Percentiles rank a stretch among this genome's conserved stretches.
These are phyloP conservation scores for Lepus oiostolus DNA, from an alignment of 2,797 vertebrate genomes.

Conservation along the genomic window DNA sequence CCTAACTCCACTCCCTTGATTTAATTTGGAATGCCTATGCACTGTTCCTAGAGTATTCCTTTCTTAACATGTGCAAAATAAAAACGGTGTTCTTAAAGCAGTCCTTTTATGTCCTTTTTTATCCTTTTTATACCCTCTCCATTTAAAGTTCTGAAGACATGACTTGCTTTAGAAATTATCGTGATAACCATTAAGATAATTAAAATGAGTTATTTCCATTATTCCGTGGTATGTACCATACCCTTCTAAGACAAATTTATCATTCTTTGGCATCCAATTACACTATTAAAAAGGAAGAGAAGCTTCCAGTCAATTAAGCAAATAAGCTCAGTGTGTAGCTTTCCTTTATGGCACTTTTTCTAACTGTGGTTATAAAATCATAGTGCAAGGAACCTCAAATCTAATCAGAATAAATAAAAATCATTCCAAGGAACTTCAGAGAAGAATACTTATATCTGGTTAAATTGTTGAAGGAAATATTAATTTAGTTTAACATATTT, in stretches of 20 bases:
- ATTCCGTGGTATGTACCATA: slow-evolving; percentile 37
- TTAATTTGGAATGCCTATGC: neutral
- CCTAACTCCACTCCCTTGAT: neutral
- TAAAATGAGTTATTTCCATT: slow-evolving; percentile 61
- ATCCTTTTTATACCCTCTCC: slow-evolving; percentile 13
- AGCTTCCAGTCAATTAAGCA: slow-evolving; percentile 79
- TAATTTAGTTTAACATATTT: slow-evolving; percentile 7
- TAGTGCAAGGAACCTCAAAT: slow-evolving; percentile 19
- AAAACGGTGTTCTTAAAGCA: neutral
- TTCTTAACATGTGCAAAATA: neutral
- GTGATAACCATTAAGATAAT: slow-evolving; percentile 75
- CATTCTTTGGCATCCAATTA: slow-evolving; percentile 74
- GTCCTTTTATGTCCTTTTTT: neutral
- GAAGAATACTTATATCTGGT: neutral
- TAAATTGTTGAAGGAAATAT: neutral
- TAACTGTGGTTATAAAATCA: slow-evolving; percentile 73
- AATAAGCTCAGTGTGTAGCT: slow-evolving; percentile 59
- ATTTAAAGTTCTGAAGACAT: slow-evolving; percentile 58
- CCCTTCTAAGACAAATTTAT: slow-evolving; percentile 53
- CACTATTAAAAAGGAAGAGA: slow-evolving; percentile 62
- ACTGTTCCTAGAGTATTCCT: neutral
- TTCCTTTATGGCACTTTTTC: slow-evolving; percentile 69
- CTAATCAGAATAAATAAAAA: slow-evolving; percentile 73
- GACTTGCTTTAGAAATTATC: slow-evolving; percentile 27
- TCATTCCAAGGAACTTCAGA: slow-evolving; percentile 15